Evolutionary conservation across 1,140 invertebrate species (phyloP).

Genomic region (Eueides isabella): DNA sequence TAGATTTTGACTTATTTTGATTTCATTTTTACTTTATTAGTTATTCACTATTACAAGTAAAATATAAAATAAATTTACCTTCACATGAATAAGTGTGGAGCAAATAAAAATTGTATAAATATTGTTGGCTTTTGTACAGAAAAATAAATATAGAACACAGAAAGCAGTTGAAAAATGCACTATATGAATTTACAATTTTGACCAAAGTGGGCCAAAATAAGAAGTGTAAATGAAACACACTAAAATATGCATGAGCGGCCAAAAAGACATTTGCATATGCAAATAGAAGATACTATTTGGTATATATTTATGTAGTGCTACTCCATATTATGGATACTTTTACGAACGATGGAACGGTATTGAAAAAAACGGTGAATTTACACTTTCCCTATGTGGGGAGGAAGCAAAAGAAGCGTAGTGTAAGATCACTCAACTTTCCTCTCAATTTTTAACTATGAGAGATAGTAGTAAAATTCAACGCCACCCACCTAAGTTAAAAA

Average conservation of each 20-base stretch:
- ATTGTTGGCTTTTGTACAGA: background rate
- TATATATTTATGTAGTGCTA: background rate
- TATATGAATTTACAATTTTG: constrained; percentile 4
- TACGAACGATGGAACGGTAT: background rate
- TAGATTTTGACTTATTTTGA: too few species aligned
- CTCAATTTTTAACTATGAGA: too few species aligned
- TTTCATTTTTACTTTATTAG: too few species aligned
- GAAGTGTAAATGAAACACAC: constrained; percentile 14
- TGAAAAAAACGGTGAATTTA: too few species aligned
- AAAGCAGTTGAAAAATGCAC: background rate
- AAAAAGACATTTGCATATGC: constrained; percentile 14
- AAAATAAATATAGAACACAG: background rate
- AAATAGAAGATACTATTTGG: background rate
- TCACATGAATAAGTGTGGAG: background rate
- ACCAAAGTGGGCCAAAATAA: constrained; percentile 7
- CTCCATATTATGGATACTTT: background rate
- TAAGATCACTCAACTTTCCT: too few species aligned
- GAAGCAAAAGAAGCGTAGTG: too few species aligned
- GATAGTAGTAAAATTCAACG: too few species aligned
- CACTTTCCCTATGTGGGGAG: too few species aligned
- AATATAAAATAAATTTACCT: too few species aligned
- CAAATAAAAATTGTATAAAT: background rate
- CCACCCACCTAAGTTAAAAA: too few species aligned
- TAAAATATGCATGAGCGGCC: constrained; percentile 11
- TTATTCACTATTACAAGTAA: too few species aligned